These are phyloP conservation scores for Dipodomys merriami DNA, from an alignment of 2,113 vertebrate genomes.

Conservation along the genomic window DNA sequence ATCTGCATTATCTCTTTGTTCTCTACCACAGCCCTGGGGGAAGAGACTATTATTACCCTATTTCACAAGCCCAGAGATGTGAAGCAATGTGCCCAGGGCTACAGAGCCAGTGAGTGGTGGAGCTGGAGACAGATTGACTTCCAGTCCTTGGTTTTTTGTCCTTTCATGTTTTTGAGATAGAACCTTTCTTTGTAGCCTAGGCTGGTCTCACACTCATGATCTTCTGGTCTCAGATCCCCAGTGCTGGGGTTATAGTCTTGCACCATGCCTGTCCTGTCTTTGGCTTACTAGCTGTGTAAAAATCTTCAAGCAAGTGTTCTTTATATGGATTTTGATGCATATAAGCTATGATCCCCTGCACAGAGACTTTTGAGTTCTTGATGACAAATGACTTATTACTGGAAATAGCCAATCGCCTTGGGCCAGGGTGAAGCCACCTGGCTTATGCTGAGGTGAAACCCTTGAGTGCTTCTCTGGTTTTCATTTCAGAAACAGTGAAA, in stretches of 20 bases:
- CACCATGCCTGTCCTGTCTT: background rate
- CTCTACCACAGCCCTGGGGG: background rate
- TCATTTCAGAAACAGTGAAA: conserved; percentile 38
- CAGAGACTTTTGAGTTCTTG: background rate
- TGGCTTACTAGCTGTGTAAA: conserved; percentile 10
- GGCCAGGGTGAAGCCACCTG: background rate
- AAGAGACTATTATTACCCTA: background rate
- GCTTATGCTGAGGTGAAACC: background rate
- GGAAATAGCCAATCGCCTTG: background rate
- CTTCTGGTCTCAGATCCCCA: too few species aligned
- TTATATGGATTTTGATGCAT: conserved; percentile 17
- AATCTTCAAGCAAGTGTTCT: background rate
- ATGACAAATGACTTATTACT: conserved; percentile 20
- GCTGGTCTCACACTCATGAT: too few species aligned
- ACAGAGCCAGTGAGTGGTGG: background rate
- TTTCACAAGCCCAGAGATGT: conserved; percentile 43
- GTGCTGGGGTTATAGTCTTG: too few species aligned
- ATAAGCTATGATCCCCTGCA: background rate
- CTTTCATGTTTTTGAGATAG: too few species aligned
- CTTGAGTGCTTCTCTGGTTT: conserved; percentile 2
- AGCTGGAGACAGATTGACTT: background rate
- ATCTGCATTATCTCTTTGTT: conserved; percentile 21
- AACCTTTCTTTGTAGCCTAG: too few species aligned
- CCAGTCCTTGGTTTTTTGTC: background rate
- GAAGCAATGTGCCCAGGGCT: conserved; percentile 26